Evolutionary conservation across 2,888 invertebrate species (phyloP), one percentile per base, ranked within the genome.

Genomic region (Nemurella pictetii): DNA sequence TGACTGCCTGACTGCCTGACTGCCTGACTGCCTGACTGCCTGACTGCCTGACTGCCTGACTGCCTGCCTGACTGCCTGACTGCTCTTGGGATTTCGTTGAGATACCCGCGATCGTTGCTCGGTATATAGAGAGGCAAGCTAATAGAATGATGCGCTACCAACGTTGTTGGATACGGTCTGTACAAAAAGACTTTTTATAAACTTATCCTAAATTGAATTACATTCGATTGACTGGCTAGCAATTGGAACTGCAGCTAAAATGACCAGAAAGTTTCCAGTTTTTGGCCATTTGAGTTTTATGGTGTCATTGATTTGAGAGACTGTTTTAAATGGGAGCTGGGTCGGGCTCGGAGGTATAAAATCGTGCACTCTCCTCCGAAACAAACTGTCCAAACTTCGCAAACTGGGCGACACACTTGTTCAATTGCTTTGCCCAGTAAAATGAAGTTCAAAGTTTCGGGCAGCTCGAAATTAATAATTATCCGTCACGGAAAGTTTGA

Each of bases 151-250:
- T n/a, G n/a, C n/a, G n/a, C n/a, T n/a, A n/a, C 55, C 55, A 12
- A 36, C 7, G 7, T 7, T 15, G 9, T 36, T 36, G 9, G 55
- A 12, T 7, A 15, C 7, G 55, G 55, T 15, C 15, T 7, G 7
- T 36, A 15, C 55, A 12, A 15, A 7, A 12, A 36, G 55, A 36
- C 7, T 36, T 12, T 7, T 36, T 36, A 12, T 7, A 2, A 30
- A 78, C 78, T 78, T 30, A 12, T 36, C 7, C 28, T 3, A 78
- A 78, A 78, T 78, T 78, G 78, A 78, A 78, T 78, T 30, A n/a
- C 78, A 78, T n/a, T 20, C 30, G 78, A 30, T 78, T 78, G 78
- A 4, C 75, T 75, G 26, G 26, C 75, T 28, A n/a, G 75, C 75
- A 75, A 75, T 75, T 75, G 75, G 75, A 75, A 5, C 26, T 55